A percentile compares a stretch with the other conserved stretches of the same genome.
Conservation (phyloP, 2,797 vertebrate species). For the Peromyscus melanophrys region DNA sequence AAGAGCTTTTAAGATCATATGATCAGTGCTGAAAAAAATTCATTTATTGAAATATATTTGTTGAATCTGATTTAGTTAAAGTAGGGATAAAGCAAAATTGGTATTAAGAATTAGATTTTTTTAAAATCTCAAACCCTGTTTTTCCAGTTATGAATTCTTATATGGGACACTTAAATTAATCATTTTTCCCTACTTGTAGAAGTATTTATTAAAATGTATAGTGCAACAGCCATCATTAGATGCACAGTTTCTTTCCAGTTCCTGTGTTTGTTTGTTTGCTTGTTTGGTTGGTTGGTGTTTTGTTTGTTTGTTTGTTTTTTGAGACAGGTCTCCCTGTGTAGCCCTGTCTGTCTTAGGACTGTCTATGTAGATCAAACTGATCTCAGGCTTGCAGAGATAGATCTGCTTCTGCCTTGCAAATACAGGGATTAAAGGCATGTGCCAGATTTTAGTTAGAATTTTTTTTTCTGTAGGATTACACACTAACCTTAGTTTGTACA, state of each 20-base stretch:
- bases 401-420: background rate
- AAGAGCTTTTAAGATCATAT: background rate
- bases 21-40: background rate
- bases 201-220: slow-evolving; percentile 29
- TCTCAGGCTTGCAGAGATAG: background rate
- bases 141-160: background rate
- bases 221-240: background rate
- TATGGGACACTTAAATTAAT: background rate
- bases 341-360: background rate
- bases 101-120: background rate
- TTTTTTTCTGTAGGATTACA: slow-evolving; percentile 3
- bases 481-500: background rate
- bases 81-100: background rate
- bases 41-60: background rate
- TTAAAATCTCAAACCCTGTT: background rate
- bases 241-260: background rate
- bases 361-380: no score
- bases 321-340: no score
- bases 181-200: background rate
- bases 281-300: no score
- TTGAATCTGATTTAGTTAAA: background rate
- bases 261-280: background rate
- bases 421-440: background rate
- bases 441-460: slow-evolving; percentile 16
- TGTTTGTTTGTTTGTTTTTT: background rate